Percentiles rank a stretch among this genome's conserved stretches.
Evolutionary conservation across 2,797 vertebrate genomes (phyloP).

Genomic region (Alcedo atthis): DNA sequence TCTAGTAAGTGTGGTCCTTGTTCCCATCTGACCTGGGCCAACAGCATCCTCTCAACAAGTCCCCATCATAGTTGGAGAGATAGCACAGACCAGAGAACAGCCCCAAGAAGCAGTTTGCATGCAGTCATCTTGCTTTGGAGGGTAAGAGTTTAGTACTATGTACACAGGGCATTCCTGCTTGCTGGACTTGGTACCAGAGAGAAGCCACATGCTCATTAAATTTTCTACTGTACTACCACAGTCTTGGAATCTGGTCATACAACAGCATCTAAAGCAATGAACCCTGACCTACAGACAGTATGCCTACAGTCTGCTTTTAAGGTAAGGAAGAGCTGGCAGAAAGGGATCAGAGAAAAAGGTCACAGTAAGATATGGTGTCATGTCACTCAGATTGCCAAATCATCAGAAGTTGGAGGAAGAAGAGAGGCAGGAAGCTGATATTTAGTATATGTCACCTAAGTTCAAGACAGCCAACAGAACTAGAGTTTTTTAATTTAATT

Average conservation of each 20-base stretch:
- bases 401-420: neutral
- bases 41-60: neutral
- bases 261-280: neutral
- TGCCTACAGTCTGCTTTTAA: neutral
- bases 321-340: neutral
- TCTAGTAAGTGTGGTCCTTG: neutral
- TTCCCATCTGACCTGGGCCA: fast-evolving
- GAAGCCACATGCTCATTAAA: neutral
- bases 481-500: neutral
- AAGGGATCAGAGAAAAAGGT: neutral
- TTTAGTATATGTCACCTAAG: neutral
- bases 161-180: neutral
- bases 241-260: neutral
- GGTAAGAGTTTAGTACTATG: neutral
- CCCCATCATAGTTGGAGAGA: neutral
- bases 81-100: neutral
- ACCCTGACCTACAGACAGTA: neutral
- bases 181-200: neutral
- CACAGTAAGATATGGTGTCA: neutral
- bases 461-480: neutral
- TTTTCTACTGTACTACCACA: neutral
- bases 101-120: neutral
- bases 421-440: neutral
- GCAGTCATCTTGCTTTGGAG: neutral
- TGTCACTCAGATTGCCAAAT: neutral